Conservation (phyloP, 2,113 vertebrate genomes). For the Semicossyphus pulcher region DNA sequence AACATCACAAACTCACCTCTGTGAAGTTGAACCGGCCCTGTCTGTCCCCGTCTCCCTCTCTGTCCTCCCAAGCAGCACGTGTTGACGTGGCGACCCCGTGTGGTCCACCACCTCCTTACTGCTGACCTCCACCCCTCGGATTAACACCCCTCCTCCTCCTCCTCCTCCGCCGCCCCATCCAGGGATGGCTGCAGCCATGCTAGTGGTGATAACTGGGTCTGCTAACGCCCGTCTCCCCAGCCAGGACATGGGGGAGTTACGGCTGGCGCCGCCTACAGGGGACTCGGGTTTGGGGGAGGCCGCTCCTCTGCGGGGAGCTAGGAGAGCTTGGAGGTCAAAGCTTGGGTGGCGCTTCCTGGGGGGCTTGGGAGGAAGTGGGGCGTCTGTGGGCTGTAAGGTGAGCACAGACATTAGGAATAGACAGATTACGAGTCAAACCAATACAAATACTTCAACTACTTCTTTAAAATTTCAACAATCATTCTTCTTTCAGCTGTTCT, state of each 20-base stretch:
- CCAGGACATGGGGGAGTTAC: constrained; percentile 84
- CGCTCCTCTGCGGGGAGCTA: constrained; percentile 74
- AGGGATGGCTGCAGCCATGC: constrained; percentile 76
- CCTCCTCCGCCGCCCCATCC: constrained; percentile 63
- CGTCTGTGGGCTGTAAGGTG: constrained; percentile 71
- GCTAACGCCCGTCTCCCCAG: constrained; percentile 72
- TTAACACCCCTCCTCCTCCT: constrained; percentile 82
- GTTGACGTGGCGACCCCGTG: constrained; percentile 89
- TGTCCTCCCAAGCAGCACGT: constrained; percentile 87
- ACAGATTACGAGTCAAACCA: not conserved
- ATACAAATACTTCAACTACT: too few relatives aligned
- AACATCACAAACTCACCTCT: constrained; percentile 68
- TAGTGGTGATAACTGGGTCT: constrained; percentile 77
- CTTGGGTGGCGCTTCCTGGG: constrained; percentile 84
- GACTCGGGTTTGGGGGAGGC: constrained; percentile 71
- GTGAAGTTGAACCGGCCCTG: constrained; percentile 56
- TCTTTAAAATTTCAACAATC: too few relatives aligned
- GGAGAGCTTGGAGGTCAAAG: constrained; percentile 86
- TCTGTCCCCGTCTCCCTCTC: constrained; percentile 81
- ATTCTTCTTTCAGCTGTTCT: too few relatives aligned
- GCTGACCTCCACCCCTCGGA: constrained; percentile 92
- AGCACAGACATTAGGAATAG: not conserved
- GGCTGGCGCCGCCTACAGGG: constrained; percentile 41
- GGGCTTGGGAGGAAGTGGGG: constrained; percentile 77
- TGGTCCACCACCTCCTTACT: constrained; percentile 92